Conservation (phyloP, 2,113 vertebrate species). For the Corynorhinus townsendii region DNA sequence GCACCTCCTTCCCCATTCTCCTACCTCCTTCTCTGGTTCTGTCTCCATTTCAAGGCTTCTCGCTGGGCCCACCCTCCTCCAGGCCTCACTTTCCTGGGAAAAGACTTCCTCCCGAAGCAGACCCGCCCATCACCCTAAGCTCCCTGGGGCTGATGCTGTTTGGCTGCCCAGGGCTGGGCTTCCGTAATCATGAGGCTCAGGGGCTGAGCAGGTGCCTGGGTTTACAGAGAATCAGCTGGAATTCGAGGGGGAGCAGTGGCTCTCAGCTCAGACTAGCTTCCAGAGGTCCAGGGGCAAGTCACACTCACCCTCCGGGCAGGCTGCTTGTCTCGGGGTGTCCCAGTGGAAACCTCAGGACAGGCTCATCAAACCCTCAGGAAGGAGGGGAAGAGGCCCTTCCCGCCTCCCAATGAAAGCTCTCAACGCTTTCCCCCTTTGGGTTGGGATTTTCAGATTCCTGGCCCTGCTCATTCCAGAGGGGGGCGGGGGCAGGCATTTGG, state of each 20-base stretch:
- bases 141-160: background rate
- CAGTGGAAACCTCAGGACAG: background rate
- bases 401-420: background rate
- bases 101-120: too few species aligned
- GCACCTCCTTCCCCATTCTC: background rate
- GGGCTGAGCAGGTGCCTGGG: background rate
- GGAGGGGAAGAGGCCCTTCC: background rate
- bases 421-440: background rate
- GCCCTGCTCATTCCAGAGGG: background rate
- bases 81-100: background rate
- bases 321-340: background rate
- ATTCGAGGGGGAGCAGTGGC: fast-evolving
- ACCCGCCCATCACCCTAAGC: fast-evolving
- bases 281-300: background rate
- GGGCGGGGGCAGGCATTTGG: background rate
- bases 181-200: background rate
- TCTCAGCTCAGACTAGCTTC: background rate
- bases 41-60: background rate
- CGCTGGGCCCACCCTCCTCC: background rate
- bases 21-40: background rate
- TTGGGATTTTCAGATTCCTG: background rate
- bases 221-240: background rate
- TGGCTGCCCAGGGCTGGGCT: background rate
- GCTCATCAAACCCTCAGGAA: background rate
- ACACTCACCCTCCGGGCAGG: background rate